Evolutionary conservation across 2,797 vertebrate genomes (phyloP), one percentile per base, ranked within the genome.

Genomic region (Borostomias antarcticus): DNA sequence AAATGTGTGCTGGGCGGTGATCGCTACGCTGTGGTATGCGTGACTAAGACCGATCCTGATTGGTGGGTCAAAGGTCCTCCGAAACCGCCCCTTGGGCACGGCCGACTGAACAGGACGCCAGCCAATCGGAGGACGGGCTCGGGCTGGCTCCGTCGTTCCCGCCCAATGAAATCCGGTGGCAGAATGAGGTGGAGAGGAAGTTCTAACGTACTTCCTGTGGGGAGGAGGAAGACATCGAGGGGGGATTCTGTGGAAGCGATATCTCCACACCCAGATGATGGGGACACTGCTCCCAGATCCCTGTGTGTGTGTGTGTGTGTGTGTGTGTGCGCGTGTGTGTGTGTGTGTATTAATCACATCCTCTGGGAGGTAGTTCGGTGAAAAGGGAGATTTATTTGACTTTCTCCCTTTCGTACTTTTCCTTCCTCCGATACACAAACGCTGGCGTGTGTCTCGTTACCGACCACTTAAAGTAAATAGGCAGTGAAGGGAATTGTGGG

Each of bases 51-150:
- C 13, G 10, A 40, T 15, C 15, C 37, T 40, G 37, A 40, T 40
- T 40, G 11, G 37, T 10, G n/a, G 6, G 9, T 45, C 40, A 45
- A 45, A 45, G 40, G 40, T 45, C 35, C 2, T 37, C 33, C 35
- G 9, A 37, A 37, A 45, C 40, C 1, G 3, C 13, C 4, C 40
- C 15, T 13, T 15, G n/a, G 17, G 33, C 13, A 45, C 15, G n/a
- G 15, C 40, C 40, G 13, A n/a, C 13, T 3, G 40, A 45, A 17
- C 40, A 5, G 15, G 15, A 45, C 5, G 54, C 7, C 54, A 57
- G 4, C n/a, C 30, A 33, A 57, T 35, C 54, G 33, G 29, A 33
- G 17, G 62, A 33, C 30, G 48, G 40, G 48, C 62, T 53, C 19
- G 29, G 19, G 51, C 15, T n/a, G 2, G 33, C 25, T 64, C 26